phyloP scores from a whole-genome alignment of 2,888 invertebrate genomes.

The Abscondita cerata region DNA sequence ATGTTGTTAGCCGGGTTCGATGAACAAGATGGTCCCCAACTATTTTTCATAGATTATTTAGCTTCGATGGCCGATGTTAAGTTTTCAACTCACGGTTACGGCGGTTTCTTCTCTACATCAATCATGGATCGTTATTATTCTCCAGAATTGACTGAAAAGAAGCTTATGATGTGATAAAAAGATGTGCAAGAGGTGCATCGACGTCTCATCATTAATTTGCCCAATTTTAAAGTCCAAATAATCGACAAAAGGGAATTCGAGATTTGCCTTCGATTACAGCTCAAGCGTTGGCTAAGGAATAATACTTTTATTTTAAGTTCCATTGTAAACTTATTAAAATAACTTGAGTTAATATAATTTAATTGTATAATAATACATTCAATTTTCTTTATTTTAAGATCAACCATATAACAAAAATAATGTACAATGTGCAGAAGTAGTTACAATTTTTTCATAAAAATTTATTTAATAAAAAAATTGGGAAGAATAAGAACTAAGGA shows the following conservation, averaged over 20 bases:
- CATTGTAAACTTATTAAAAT: too few relatives aligned
- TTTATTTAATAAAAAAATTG: slow-evolving; percentile 15
- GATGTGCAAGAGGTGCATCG: slow-evolving; percentile 91
- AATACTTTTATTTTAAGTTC: too few relatives aligned
- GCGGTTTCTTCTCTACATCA: slow-evolving; percentile 89
- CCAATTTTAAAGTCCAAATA: slow-evolving; percentile 89
- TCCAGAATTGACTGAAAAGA: slow-evolving; percentile 80
- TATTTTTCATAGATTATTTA: slow-evolving; percentile 95
- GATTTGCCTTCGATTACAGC: slow-evolving; percentile 76
- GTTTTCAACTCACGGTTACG: slow-evolving; percentile 95
- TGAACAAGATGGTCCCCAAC: slow-evolving; percentile 81
- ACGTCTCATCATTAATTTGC: slow-evolving; percentile 90
- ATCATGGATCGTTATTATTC: slow-evolving; percentile 94
- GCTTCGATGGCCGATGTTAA: slow-evolving; percentile 90
- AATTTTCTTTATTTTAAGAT: slow-evolving; percentile 3
- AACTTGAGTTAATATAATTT: too few relatives aligned
- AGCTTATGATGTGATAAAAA: slow-evolving; percentile 84
- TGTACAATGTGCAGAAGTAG: slow-evolving; percentile 23
- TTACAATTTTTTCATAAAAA: slow-evolving; percentile 24
- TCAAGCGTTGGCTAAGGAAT: slow-evolving; percentile 57
- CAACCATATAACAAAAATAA: slow-evolving; percentile 28
- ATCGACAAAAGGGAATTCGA: slow-evolving; percentile 86
- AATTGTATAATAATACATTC: too few relatives aligned
- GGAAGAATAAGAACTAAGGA: slow-evolving; percentile 12
- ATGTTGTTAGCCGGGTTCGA: slow-evolving; percentile 90